phyloP scores from a whole-genome alignment of 2,113 vertebrate genomes.

The Phodopus roborovskii region DNA sequence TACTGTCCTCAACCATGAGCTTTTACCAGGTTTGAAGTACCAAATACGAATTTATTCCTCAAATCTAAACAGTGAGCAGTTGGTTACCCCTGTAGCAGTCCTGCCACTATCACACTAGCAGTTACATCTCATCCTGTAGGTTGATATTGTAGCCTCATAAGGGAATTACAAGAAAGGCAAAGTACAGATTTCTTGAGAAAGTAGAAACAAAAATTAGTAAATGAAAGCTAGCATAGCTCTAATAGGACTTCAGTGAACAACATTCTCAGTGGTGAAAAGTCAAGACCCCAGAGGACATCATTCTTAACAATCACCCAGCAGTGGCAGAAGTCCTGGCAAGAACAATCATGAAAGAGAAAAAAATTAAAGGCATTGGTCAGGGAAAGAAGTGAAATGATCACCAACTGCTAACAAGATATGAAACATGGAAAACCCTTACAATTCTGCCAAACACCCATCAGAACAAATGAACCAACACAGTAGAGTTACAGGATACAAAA shows the following conservation, averaged over 20 bases:
- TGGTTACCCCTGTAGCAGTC: not conserved
- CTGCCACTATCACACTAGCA: too few relatives aligned
- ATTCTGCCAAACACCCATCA: not conserved
- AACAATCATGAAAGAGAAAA: not conserved
- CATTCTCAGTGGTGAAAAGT: not conserved
- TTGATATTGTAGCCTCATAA: not conserved
- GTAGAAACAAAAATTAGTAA: not conserved
- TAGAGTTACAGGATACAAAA: not conserved
- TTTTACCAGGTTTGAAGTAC: not conserved
- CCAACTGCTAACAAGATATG: too few relatives aligned
- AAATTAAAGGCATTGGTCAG: not conserved
- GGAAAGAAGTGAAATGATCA: not conserved
- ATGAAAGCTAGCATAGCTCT: not conserved
- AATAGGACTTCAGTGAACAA: not conserved
- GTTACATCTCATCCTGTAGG: not conserved
- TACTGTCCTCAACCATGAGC: not conserved
- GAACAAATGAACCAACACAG: not conserved
- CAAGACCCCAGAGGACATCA: too few relatives aligned
- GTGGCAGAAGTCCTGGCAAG: too few relatives aligned
- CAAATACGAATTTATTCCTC: not conserved
- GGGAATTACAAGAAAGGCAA: not conserved
- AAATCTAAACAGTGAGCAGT: not conserved
- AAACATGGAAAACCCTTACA: not conserved
- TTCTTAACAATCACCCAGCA: not conserved
- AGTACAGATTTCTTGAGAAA: constrained; percentile 9